Conservation (phyloP, 2,113 vertebrate genomes). For the Pseudopipra pipra region DNA sequence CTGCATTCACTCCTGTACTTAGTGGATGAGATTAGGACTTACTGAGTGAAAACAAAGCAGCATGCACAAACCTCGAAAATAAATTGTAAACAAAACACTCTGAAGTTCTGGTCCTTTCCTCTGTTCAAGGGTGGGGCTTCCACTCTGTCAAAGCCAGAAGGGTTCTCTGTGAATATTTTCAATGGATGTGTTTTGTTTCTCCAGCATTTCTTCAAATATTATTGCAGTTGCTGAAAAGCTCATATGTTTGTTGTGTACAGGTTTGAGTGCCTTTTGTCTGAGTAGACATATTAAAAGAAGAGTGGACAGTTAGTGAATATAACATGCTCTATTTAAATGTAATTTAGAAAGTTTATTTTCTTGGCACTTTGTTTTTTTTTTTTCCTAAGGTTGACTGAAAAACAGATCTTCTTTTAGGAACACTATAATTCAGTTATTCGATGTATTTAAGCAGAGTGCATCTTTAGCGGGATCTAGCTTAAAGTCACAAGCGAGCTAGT, state of each 20-base stretch:
- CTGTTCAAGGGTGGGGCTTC: fast-evolving
- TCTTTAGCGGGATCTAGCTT: not conserved
- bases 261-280: not conserved
- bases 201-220: not conserved
- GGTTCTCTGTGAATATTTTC: not conserved
- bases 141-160: not conserved
- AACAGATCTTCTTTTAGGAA: not conserved
- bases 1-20: not conserved
- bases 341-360: not conserved
- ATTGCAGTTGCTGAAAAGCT: not conserved
- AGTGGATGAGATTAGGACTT: not conserved
- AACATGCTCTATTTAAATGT: not conserved
- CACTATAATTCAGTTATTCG: not conserved
- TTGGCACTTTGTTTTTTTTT: not conserved
- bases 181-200: not conserved
- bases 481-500: not conserved
- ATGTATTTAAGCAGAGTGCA: not conserved
- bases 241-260: not conserved
- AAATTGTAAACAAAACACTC: fast-evolving
- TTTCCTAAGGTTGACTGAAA: not conserved
- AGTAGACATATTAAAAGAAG: not conserved
- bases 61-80: not conserved
- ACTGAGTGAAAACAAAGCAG: not conserved
- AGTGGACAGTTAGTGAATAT: not conserved
- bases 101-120: not conserved